These are phyloP conservation scores for Pheucticus melanocephalus DNA, from an alignment of 2,113 vertebrate species.

Conservation along the genomic window DNA sequence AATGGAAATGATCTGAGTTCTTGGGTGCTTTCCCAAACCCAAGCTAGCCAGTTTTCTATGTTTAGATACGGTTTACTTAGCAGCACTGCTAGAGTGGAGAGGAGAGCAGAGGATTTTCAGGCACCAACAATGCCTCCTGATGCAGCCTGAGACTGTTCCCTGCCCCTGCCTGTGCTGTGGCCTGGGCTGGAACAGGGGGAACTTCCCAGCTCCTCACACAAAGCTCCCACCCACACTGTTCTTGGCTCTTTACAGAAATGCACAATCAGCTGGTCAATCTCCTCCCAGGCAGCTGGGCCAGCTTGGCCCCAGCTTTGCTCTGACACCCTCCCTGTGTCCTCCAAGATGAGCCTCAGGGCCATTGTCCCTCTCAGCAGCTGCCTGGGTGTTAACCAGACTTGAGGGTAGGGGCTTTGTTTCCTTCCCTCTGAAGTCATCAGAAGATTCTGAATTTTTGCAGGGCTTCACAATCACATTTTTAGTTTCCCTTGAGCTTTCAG, in stretches of 20 bases:
- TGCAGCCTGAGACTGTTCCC: not conserved
- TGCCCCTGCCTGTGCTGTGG: not conserved
- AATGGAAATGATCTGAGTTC: slow-evolving; percentile 33
- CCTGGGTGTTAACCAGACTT: not conserved
- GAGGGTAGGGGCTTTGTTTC: not conserved
- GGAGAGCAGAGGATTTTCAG: not conserved
- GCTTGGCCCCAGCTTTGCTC: not conserved
- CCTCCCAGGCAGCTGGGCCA: slow-evolving; percentile 2
- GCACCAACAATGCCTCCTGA: not conserved
- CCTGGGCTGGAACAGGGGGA: not conserved
- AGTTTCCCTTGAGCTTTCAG: not conserved
- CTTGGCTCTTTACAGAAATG: not conserved
- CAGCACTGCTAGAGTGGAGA: not conserved
- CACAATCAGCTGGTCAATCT: not conserved
- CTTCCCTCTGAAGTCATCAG: not conserved
- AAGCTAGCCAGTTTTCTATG: slow-evolving; percentile 43
- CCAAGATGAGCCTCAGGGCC: not conserved
- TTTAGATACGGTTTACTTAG: slow-evolving; percentile 27
- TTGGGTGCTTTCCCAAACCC: slow-evolving; percentile 59
- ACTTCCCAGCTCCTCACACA: not conserved
- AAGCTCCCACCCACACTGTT: not conserved
- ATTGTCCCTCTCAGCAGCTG: not conserved
- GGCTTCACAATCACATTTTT: not conserved
- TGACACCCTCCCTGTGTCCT: not conserved
- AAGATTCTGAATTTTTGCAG: slow-evolving; percentile 1